Evolutionary conservation across 2,888 invertebrate species (phyloP).

Genomic region (Rhagonycha lutea): DNA sequence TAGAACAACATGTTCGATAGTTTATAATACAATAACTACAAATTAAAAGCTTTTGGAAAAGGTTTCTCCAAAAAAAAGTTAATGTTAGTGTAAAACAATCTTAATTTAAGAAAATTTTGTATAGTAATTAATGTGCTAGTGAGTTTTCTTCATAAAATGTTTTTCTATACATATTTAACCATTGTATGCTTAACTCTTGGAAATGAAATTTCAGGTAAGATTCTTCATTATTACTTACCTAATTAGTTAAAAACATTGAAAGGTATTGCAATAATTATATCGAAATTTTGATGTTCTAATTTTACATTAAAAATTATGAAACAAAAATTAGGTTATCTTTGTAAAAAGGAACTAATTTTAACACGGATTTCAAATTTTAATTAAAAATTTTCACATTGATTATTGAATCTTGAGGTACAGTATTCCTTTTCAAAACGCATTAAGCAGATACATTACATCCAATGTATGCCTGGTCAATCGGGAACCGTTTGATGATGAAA

Average conservation of each 20-base stretch:
- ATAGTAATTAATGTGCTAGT: background rate
- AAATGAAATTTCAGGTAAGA: background rate
- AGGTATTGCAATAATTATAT: too few relatives aligned
- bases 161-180: background rate
- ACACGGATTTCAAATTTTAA: background rate
- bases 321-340: background rate
- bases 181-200: background rate
- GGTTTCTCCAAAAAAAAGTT: background rate
- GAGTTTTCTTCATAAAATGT: background rate
- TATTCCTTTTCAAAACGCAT: background rate
- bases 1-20: background rate
- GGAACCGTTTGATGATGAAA: background rate
- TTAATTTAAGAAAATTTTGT: background rate
- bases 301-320: background rate
- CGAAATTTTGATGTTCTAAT: background rate
- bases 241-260: too few relatives aligned
- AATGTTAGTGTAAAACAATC: background rate
- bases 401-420: background rate
- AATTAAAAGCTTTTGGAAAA: background rate
- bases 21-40: background rate
- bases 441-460: background rate
- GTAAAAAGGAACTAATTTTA: background rate
- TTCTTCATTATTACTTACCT: background rate
- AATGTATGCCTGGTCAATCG: background rate
- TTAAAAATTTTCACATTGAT: background rate